Base-by-base conservation (phyloP, 2,797 vertebrate genomes). In the Enteromius afrohamiltoni region DNA sequence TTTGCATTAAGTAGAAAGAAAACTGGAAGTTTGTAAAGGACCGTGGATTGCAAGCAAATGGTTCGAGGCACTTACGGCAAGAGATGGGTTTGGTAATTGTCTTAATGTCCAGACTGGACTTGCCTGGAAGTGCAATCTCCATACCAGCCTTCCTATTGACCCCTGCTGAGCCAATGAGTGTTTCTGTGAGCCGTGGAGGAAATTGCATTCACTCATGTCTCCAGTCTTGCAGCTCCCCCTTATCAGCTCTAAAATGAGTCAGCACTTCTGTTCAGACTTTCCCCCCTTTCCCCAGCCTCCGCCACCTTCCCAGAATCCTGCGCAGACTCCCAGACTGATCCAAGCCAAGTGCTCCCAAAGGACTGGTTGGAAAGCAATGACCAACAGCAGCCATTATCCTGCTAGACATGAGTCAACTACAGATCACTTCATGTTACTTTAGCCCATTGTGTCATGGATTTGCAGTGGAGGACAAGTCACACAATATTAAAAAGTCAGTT, bases 271-370 rank as follows among this genome's bases (percentile, higher is more conserved):
- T 23, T 23, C 45, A 29, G 77, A 26, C 21, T 79, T 70, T 34
- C 42, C 47, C 68, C 37, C 64, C 26, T 34, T 74, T 81, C 69
- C 74, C 45, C 37, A 79, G 45, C 19, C 64, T 74, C 70, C 7
- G 17, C 42, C 65, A 87, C 79, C 55, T 89, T 87, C 86, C 87
- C 84, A 88, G 80, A 88, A 88, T 83, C 80, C 71, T 53, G 26
- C 65, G 42, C 69, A 78, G 74, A 71, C 86, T 88, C 75, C 84
- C 82, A 86, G 82, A 85, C 77, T 51, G 47, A 78, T 82, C 68
- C 60, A 26, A 64, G 80, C 79, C 76, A 86, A 83, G 77, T 85
- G 68, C 40, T 88, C 88, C 86, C 85, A 71, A 31, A 77, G 84
- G 88, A 86, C 31, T 55, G 79, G 82, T 85, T 82, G 85, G 49